Evolutionary conservation across 2,888 invertebrate genomes (phyloP).

Genomic region (Mechanitis messenoides): DNA sequence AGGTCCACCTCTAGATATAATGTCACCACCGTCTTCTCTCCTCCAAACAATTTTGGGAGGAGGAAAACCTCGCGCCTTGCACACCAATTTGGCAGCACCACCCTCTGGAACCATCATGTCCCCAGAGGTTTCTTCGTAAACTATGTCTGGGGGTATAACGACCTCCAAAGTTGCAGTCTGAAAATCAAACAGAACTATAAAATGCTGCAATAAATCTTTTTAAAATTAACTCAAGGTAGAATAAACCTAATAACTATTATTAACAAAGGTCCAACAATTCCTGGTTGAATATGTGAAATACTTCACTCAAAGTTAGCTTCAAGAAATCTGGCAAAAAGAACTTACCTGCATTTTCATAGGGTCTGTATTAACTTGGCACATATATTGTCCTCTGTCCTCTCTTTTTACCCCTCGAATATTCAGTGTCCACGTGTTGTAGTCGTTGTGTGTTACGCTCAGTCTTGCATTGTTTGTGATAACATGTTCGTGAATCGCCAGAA

Average conservation of each 20-base stretch:
- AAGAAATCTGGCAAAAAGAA: background rate
- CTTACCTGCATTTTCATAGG: conserved; percentile 96
- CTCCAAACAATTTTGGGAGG: conserved; percentile 91
- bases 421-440: conserved; percentile 95
- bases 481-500: conserved; percentile 94
- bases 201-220: conserved; percentile 4
- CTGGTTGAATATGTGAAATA: background rate
- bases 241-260: background rate
- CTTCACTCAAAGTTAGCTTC: background rate
- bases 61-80: conserved; percentile 90
- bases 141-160: conserved; percentile 92
- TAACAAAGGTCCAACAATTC: background rate
- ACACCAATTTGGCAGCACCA: conserved; percentile 89
- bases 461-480: conserved; percentile 95
- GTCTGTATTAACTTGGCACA: conserved; percentile 97
- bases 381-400: conserved; percentile 92
- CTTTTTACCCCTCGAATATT: conserved; percentile 89
- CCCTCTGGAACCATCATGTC: conserved; percentile 97
- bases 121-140: conserved; percentile 92
- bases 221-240: background rate
- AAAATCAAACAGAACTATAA: conserved; percentile 17
- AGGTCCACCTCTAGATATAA: conserved; percentile 84
- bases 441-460: conserved; percentile 92
- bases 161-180: conserved; percentile 93
- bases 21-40: conserved; percentile 89